Evolutionary conservation across 1,140 invertebrate genomes (phyloP).

Genomic region (Brachionus asplanchnoidis): DNA sequence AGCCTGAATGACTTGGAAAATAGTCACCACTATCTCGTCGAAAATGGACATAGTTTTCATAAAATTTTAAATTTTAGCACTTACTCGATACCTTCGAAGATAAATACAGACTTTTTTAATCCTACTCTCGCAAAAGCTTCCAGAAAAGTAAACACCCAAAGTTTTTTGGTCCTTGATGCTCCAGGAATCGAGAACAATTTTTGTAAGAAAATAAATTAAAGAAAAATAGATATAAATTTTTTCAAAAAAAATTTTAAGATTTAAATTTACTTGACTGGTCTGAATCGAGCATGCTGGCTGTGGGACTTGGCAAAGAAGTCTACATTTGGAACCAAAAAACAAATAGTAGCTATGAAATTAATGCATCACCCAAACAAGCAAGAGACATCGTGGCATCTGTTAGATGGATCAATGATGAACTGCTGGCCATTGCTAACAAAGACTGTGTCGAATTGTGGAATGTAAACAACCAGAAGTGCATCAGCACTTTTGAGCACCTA

Average conservation of each 20-base stretch:
- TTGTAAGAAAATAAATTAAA: constrained; percentile 62
- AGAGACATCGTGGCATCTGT: constrained; percentile 75
- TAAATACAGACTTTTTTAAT: background rate
- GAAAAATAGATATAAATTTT: background rate
- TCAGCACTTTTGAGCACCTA: background rate
- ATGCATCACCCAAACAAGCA: constrained; percentile 64
- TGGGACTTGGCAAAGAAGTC: constrained; percentile 75
- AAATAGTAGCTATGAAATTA: constrained; percentile 61
- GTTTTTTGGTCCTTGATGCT: constrained; percentile 89
- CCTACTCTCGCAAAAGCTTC: background rate
- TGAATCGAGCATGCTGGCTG: constrained; percentile 74
- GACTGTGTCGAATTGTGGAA: constrained; percentile 66
- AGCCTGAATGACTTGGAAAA: constrained; percentile 10
- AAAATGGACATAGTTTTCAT: background rate
- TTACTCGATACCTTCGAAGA: background rate
- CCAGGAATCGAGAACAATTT: constrained; percentile 94
- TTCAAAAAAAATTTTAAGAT: constrained; percentile 43
- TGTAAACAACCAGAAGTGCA: constrained; percentile 55
- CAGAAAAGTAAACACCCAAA: constrained; percentile 60
- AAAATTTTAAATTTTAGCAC: constrained; percentile 9
- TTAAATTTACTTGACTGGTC: constrained; percentile 95
- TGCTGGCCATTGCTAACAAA: constrained; percentile 77
- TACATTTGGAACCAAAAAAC: constrained; percentile 94
- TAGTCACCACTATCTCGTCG: background rate
- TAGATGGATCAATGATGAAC: constrained; percentile 82